Evolutionary conservation across 2,888 invertebrate species (phyloP), one percentile per base, ranked within the genome.

Genomic region (Drosophila percnosoma): DNA sequence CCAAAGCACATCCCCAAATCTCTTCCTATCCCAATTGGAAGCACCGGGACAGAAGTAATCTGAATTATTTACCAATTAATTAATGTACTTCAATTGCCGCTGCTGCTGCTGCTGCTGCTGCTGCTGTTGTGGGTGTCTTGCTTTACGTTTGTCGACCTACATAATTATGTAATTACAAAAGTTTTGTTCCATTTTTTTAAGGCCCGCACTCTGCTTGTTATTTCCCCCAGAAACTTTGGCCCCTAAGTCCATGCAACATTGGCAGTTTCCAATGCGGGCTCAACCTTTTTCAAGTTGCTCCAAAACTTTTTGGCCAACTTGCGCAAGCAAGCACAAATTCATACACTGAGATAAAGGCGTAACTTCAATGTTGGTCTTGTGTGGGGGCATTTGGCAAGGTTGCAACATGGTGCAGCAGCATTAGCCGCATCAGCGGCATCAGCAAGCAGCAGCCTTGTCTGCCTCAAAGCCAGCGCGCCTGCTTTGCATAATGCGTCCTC

Each of bases 81-180:
- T 87, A 87, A 85, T 87, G 78, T 87, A 89, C 85, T 89, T 87
- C 72, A 89, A 84, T 82, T 81, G 87, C 72, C 58, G 73, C 72
- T 74, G 68, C 64, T 21, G 13, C 21, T 13, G 13, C 72, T 74
- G 68, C 64, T 21, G 13, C 21, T 13, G 13, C 72, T 74, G 66
- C 62, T 45, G 13, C 15, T 15, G 21, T 45, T 4, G 34, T 18
- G 6, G 18, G 5, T 54, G 21, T 53, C 7, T 21, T 52, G 63
- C 71, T 53, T 33, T 34, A 67, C 72, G 58, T 87, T 89, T 81
- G 70, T 65, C 88, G 81, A 86, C 90, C 90, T 88, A 86, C 87
- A 87, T 87, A 90, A 90, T 87, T 87, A 87, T 83, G 76, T 83
- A 90, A 86, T 87, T 87, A 83, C 75, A 82, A 87, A 87, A 87